Percentiles rank a stretch among this genome's conserved stretches.
Evolutionary conservation across 2,113 vertebrate species (phyloP).

Genomic region (Cercopithecus mona): DNA sequence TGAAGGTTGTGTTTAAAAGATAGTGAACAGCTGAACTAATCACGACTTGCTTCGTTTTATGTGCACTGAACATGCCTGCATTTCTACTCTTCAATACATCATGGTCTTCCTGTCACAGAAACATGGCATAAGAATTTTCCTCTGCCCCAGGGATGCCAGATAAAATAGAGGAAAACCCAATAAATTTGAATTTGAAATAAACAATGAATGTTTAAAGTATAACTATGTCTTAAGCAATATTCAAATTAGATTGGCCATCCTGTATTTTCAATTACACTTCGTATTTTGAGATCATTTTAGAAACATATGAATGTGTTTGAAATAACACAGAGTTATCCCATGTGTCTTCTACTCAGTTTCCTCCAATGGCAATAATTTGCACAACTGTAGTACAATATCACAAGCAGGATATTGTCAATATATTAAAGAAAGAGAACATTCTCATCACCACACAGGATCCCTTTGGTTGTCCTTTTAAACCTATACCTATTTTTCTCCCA

Average conservation of each 20-base stretch:
- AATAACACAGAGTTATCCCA: not conserved
- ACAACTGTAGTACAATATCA: not conserved
- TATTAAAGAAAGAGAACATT: not conserved
- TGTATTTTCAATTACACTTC: not conserved
- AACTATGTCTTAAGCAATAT: not conserved
- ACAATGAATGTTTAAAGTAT: not conserved
- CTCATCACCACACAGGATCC: not conserved
- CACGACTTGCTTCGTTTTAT: not conserved
- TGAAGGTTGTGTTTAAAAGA: not conserved
- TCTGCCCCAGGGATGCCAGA: not conserved
- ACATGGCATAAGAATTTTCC: not conserved
- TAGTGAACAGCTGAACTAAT: not conserved
- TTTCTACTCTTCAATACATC: not conserved
- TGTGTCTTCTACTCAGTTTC: not conserved
- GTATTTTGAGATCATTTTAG: not conserved
- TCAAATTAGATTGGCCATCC: not conserved
- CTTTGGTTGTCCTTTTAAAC: accelerated
- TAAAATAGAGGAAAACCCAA: not conserved
- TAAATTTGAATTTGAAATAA: not conserved
- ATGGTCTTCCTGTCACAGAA: not conserved
- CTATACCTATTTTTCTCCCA: not conserved
- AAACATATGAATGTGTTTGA: not conserved
- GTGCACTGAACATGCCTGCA: not conserved
- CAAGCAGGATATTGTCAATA: not conserved
- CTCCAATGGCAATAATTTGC: not conserved